Base-by-base conservation (phyloP, 2,888 invertebrate genomes). In the Chydorus sphaericus region DNA sequence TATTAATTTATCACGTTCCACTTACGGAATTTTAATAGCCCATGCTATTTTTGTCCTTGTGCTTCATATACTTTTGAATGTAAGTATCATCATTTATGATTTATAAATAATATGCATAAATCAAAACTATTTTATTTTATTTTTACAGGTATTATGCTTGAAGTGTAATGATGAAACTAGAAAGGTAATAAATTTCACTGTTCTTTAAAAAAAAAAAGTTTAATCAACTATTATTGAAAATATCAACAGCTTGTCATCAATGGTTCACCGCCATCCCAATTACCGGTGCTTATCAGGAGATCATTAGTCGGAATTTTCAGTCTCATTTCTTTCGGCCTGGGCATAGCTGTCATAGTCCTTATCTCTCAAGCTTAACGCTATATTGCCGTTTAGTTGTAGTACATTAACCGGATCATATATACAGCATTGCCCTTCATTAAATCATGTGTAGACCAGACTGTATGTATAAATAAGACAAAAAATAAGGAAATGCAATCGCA, bases 1-100 rank as follows among this genome's bases (percentile, higher is more conserved):
- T 70, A 88, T 91, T 4, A 83, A 87, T 65, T 20, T 49, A 26
- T 37, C 52, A 7, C 20, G 36, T 31, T 31, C 31, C 18, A 91
- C 92, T 0, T 75, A 81, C 56, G 93, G 84, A 81, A 82, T 94
- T 59, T 71, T 96, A 61, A 87, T 86, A 4, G 86, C 83, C 8
- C 94, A 84, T 70, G 89, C 94, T 14, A 82, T 82, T 3, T 87
- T 93, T 73, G 90, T 96, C 68, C 84, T 93, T 49, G 67, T 87
- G 57, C 81, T 88, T 67, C 94, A 96, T 69, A 70, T 94, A 39
- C 75, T 91, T 56, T 77, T 88, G 59, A 87, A 89, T 68, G 89
- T 89, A 74, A 26, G 11, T 4, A 11, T 10, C 16, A 14, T 52
- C 26, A 14, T 18, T 18, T 11, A 11, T 31, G 14, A n/a, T 18